A percentile compares a stretch with the other conserved stretches of the same genome.
These are phyloP conservation scores for Poeciliopsis prolifica DNA, from an alignment of 2,113 vertebrate genomes.

Conservation along the genomic window DNA sequence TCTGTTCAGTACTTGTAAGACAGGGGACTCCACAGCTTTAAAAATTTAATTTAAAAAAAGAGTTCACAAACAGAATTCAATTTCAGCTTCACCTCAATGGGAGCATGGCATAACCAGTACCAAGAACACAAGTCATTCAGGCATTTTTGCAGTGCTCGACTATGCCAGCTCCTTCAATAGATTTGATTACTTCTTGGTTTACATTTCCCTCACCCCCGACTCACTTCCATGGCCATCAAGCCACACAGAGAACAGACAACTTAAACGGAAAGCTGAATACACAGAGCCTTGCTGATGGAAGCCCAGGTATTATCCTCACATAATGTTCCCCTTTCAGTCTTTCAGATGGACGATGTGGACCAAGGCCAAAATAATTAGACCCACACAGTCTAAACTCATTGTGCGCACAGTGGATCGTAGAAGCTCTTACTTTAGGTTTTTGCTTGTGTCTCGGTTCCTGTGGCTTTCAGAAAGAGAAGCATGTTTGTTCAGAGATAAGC, in stretches of 20 bases:
- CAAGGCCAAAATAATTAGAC: slow-evolving; percentile 69
- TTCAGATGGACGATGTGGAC: slow-evolving; percentile 57
- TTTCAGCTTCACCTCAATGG: slow-evolving; percentile 29
- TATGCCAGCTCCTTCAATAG: slow-evolving; percentile 61
- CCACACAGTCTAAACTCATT: slow-evolving; percentile 52
- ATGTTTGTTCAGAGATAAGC: slow-evolving; percentile 72
- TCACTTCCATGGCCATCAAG: slow-evolving; percentile 54
- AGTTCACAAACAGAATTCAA: slow-evolving; percentile 28
- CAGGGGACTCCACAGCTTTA: not conserved
- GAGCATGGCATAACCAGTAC: slow-evolving; percentile 25
- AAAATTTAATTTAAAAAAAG: slow-evolving; percentile 23
- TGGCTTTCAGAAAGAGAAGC: slow-evolving; percentile 49
- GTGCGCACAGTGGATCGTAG: slow-evolving; percentile 35
- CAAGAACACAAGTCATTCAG: slow-evolving; percentile 30
- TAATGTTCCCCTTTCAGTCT: slow-evolving; percentile 48
- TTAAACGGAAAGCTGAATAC: slow-evolving; percentile 52
- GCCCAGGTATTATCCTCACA: slow-evolving; percentile 35
- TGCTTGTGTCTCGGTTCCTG: slow-evolving; percentile 61
- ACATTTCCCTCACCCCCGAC: slow-evolving; percentile 57
- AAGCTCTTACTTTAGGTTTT: slow-evolving; percentile 35
- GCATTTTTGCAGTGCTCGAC: slow-evolving; percentile 54
- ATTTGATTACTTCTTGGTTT: slow-evolving; percentile 70
- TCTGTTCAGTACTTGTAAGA: not conserved
- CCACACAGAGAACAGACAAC: slow-evolving; percentile 26
- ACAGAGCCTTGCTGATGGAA: slow-evolving; percentile 34